These are phyloP conservation scores for Automeris io DNA, from an alignment of 2,888 invertebrate species.

Conservation along the genomic window DNA sequence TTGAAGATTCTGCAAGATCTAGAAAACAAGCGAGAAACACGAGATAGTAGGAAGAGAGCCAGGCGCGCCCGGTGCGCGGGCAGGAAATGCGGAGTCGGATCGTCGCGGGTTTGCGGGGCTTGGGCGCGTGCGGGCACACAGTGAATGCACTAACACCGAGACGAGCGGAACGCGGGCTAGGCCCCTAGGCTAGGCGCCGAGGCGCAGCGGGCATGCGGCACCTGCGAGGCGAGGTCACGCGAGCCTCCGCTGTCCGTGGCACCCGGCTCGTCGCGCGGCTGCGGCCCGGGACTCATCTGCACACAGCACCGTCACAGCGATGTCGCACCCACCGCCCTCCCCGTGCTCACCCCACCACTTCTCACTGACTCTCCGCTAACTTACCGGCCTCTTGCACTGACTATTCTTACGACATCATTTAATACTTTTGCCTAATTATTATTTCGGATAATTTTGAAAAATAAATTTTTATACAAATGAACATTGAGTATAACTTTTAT, in stretches of 20 bases:
- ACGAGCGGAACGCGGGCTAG: conserved; percentile 60
- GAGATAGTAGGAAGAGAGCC: conserved; percentile 85
- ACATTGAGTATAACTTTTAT: conserved; percentile 10
- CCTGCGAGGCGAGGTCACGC: conserved; percentile 72
- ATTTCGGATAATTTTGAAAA: background rate
- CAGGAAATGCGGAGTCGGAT: conserved; percentile 50
- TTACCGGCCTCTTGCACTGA: conserved; percentile 26
- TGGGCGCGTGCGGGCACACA: conserved; percentile 45
- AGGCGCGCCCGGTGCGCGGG: conserved; percentile 66
- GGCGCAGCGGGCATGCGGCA: conserved; percentile 54
- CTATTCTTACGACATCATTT: no score
- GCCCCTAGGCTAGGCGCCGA: conserved; percentile 57
- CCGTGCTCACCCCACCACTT: conserved; percentile 72
- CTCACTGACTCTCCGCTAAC: conserved; percentile 71
- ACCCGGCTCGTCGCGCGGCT: conserved; percentile 64
- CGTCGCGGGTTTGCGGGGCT: conserved; percentile 39
- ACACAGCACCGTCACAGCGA: conserved; percentile 71
- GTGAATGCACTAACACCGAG: conserved; percentile 70
- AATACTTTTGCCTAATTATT: no score
- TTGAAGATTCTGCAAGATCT: conserved; percentile 99
- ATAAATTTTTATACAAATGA: background rate
- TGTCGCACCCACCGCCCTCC: conserved; percentile 58
- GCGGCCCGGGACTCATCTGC: conserved; percentile 74
- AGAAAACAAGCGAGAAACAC: conserved; percentile 94
- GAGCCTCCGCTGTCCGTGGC: conserved; percentile 58